Evolutionary conservation across 2,797 vertebrate genomes (phyloP), one percentile per base, ranked within the genome.

Genomic region (Fistularia tabacaria): DNA sequence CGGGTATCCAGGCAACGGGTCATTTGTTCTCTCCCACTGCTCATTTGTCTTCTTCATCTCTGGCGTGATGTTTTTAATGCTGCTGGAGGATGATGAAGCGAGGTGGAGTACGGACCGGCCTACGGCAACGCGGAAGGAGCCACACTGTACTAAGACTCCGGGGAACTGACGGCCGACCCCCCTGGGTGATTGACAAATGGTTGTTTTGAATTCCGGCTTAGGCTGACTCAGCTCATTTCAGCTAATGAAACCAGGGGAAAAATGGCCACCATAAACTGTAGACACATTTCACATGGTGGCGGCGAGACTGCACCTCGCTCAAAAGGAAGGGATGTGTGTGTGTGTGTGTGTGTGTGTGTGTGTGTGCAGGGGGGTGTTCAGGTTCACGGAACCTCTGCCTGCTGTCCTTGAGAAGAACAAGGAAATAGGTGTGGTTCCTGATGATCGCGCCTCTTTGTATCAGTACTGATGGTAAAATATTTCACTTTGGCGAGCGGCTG

Each of bases 211-310:
- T 25, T 25, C 71, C 74, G 46, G 57, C 64, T 60, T 68, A 51
- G 71, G 40, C 73, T 80, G 76, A 82, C 71, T 80, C 69, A 76
- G 74, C 74, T 69, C 51, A 67, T 74, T 52, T 43, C 53, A 40
- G 66, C 62, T 77, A 77, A 86, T 82, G 73, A 79, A 80, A 78
- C 75, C 69, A 46, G 51, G 69, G 62, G 60, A 68, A 54, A 78
- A 81, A 82, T 69, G 81, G 74, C 59, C 62, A 45, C 54, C 66
- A 15, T 25, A 44, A 66, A 46, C 15, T 10, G 62, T 37, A 49
- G 49, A 46, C 14, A 36, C 47, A 46, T 57, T 57, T 25, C 36
- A 13, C 59, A 47, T 11, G 50, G 56, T 54, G 70, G 11, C 46
- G 54, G 50, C 46, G 14, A 14, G 44, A 40, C 25, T 25, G 25